Percentiles rank a stretch among this genome's conserved stretches.
Conservation (phyloP, 2,797 vertebrate genomes). For the Siniperca undulata region DNA sequence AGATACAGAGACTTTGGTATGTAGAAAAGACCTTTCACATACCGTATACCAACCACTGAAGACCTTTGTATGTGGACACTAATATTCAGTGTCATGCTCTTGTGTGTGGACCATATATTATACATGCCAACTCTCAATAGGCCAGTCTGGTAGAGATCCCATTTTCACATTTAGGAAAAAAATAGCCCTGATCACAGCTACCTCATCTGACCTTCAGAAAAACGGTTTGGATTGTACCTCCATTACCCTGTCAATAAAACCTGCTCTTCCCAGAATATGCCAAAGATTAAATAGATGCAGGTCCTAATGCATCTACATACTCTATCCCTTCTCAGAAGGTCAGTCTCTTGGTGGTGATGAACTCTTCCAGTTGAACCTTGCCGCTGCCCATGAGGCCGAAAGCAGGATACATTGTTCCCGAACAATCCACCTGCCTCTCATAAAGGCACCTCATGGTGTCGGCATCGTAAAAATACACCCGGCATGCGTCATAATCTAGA, state of each 20-base stretch:
- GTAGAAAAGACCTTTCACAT: slow-evolving; percentile 63
- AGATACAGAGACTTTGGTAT: slow-evolving; percentile 77
- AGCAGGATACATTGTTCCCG: slow-evolving; percentile 94
- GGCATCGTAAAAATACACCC: slow-evolving; percentile 92
- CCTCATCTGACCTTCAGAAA: slow-evolving; percentile 28
- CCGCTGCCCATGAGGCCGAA: slow-evolving; percentile 96
- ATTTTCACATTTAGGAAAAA: slow-evolving; percentile 39
- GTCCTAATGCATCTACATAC: background rate
- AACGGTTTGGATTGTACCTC: slow-evolving; percentile 40
- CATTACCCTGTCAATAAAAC: slow-evolving; percentile 54
- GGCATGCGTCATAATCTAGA: slow-evolving; percentile 92
- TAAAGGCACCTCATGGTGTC: slow-evolving; percentile 94
- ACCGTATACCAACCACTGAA: slow-evolving; percentile 43
- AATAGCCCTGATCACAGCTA: slow-evolving; percentile 24
- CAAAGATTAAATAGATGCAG: slow-evolving; percentile 31
- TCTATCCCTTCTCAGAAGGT: slow-evolving; percentile 79
- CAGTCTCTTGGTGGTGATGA: slow-evolving; percentile 85
- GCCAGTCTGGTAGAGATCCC: slow-evolving; percentile 22
- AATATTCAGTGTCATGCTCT: slow-evolving; percentile 19
- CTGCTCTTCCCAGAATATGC: slow-evolving; percentile 44
- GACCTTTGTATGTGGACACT: slow-evolving; percentile 44
- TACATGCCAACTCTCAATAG: slow-evolving; percentile 38
- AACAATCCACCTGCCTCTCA: slow-evolving; percentile 95
- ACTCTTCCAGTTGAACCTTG: slow-evolving; percentile 91
- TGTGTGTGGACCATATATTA: slow-evolving; percentile 40